phyloP scores from a whole-genome alignment of 2,113 vertebrate species.

The Megaceryle maxima region DNA sequence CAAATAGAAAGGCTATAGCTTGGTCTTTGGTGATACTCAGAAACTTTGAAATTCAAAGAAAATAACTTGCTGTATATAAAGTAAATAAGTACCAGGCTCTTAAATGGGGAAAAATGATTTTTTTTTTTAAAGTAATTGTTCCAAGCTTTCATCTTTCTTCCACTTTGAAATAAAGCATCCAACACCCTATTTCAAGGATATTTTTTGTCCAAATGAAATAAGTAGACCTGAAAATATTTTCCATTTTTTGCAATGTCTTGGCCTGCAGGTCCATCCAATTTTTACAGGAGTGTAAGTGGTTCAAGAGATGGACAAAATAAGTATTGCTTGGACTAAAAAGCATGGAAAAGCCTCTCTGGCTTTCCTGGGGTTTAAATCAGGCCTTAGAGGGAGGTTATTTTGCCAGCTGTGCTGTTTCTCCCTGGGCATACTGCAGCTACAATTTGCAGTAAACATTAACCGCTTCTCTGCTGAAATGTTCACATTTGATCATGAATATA shows the following conservation, averaged over 20 bases:
- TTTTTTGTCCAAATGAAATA: background rate
- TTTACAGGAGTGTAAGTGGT: background rate
- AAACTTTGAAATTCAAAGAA: conserved; percentile 4
- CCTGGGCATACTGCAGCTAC: background rate
- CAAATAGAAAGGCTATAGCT: background rate
- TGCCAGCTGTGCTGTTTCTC: background rate
- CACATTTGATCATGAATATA: background rate
- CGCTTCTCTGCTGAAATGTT: background rate
- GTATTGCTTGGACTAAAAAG: background rate
- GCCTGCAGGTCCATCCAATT: background rate
- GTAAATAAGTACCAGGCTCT: background rate
- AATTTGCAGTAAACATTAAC: background rate
- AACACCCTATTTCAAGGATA: background rate
- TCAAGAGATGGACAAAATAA: background rate
- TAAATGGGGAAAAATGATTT: background rate
- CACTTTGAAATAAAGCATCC: background rate
- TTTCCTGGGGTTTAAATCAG: background rate
- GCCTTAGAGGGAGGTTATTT: background rate
- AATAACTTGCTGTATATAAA: background rate
- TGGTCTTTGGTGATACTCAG: background rate
- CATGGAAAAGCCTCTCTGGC: background rate
- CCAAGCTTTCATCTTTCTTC: background rate
- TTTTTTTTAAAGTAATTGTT: background rate
- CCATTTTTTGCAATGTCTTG: background rate
- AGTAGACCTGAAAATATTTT: background rate